Percentiles rank a stretch among this genome's conserved stretches.
Conservation (phyloP, 2,888 invertebrate genomes). For the Apamea epomidion region DNA sequence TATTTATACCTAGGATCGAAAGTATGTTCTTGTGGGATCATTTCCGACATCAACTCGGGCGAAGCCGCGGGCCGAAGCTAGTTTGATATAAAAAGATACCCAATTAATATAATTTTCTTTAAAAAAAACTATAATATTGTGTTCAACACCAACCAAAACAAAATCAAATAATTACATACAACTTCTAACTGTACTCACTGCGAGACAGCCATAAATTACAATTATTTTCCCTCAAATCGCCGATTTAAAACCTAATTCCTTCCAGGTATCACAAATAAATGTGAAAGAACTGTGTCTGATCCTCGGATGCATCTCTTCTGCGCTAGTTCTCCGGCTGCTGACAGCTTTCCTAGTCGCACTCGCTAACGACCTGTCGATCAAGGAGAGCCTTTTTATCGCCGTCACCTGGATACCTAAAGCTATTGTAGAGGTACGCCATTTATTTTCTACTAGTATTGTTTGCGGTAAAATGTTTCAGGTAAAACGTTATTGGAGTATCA, state of each 20-base stretch:
- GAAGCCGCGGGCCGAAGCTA: no score
- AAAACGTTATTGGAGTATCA: conserved; percentile 37
- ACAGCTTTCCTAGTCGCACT: conserved; percentile 84
- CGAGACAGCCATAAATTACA: not conserved
- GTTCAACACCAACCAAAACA: not conserved
- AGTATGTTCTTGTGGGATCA: no score
- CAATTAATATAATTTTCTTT: not conserved
- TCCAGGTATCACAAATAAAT: conserved; percentile 81
- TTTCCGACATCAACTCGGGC: no score
- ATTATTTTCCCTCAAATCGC: not conserved
- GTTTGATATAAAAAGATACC: not conserved
- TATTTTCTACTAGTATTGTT: conserved; percentile 46
- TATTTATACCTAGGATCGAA: no score
- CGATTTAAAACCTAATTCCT: conserved; percentile 26
- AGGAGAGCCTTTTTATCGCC: conserved; percentile 84
- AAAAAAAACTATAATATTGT: not conserved
- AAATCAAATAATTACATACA: not conserved
- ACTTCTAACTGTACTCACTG: not conserved
- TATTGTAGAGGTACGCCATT: conserved; percentile 84
- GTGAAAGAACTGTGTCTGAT: conserved; percentile 80
- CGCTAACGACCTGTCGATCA: conserved; percentile 81
- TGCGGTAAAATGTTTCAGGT: conserved; percentile 36
- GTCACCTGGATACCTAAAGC: conserved; percentile 89
- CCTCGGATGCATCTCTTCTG: conserved; percentile 80
- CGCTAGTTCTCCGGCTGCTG: conserved; percentile 81